These are phyloP conservation scores for Catostomus latipinnis DNA, from an alignment of 2,797 vertebrate genomes.

Conservation along the genomic window DNA sequence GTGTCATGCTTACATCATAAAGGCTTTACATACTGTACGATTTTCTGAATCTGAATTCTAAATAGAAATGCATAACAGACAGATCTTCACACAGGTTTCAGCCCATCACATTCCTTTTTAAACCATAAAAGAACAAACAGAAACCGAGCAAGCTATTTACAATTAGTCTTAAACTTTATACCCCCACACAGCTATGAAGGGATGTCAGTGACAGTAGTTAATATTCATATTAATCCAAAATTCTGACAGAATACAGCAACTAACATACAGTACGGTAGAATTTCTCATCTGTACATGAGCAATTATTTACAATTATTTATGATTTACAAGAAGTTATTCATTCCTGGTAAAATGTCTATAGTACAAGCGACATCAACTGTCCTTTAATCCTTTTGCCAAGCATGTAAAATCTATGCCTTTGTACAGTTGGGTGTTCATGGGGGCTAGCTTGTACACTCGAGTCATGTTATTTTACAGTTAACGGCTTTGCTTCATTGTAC, in stretches of 20 bases:
- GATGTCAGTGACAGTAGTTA: slow-evolving; percentile 43
- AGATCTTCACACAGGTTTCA: slow-evolving; percentile 29
- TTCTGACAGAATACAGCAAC: slow-evolving; percentile 43
- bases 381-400: slow-evolving; percentile 32
- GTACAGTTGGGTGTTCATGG: slow-evolving; percentile 47
- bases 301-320: slow-evolving; percentile 47
- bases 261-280: slow-evolving; percentile 46
- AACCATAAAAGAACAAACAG: slow-evolving; percentile 32
- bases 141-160: slow-evolving; percentile 52
- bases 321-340: slow-evolving; percentile 44
- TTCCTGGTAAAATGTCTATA: slow-evolving; percentile 45
- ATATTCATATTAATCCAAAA: slow-evolving; percentile 42
- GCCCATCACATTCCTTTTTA: slow-evolving; percentile 27
- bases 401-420: slow-evolving; percentile 53
- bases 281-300: slow-evolving; percentile 47
- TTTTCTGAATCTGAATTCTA: slow-evolving; percentile 11
- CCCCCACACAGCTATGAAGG: slow-evolving; percentile 10
- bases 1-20: slow-evolving; percentile 43
- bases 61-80: slow-evolving; percentile 40
- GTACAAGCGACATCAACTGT: slow-evolving; percentile 40
- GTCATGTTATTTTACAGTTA: slow-evolving; percentile 54
- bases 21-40: slow-evolving; percentile 10
- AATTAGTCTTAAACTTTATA: slow-evolving; percentile 31
- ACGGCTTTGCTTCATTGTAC: slow-evolving; percentile 48
- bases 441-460: slow-evolving; percentile 23